Base-by-base conservation (phyloP, 1,140 invertebrate genomes). In the Meloidogyne exigua region DNA sequence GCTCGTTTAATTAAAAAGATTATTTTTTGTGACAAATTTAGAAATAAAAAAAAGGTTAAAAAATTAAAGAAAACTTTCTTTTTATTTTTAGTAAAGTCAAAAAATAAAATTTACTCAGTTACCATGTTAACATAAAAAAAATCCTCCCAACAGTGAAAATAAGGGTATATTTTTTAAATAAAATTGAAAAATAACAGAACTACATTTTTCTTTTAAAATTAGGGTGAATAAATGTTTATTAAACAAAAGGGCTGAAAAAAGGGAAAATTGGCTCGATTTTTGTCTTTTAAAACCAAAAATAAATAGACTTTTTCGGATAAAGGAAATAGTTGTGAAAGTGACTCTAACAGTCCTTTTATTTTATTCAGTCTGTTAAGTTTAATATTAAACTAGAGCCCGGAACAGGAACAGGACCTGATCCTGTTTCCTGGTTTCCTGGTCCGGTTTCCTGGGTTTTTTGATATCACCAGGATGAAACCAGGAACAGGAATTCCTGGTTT, bases 251-350 rank as follows among this genome's bases (percentile, higher is more conserved):
- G 49, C 15, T 21, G 21, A 15, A 32, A 44, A 49, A 23, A 39
- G 15, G 13, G 23, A 12, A 1, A 25, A 39, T 39, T 42, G 66
- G 7, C 39, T 68, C 39, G 3, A 21, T n/a, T 68, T 68, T 68
- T 68, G n/a, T 68, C 23, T 68, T 71, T 57, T 18, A 57, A 57
- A 57, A 57, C 7, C 18, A 57, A 57, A 57, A 57, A 57, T 57
- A 57, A 57, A 57, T 57, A n/a, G 21, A 57, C 2, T 32, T 32
- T 32, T 32, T 32, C 2, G 28, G 28, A 32, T 32, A 32, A 32
- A n/a, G n/a, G n/a, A n/a, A n/a, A n/a, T n/a, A n/a, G n/a, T n/a
- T n/a, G n/a, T n/a, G n/a, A n/a, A n/a, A n/a, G n/a, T n/a, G n/a
- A n/a, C n/a, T n/a, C n/a, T n/a, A n/a, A n/a, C n/a, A n/a, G n/a